Base-by-base conservation (phyloP, 2,113 vertebrate species). In the Oceanodroma tethys region DNA sequence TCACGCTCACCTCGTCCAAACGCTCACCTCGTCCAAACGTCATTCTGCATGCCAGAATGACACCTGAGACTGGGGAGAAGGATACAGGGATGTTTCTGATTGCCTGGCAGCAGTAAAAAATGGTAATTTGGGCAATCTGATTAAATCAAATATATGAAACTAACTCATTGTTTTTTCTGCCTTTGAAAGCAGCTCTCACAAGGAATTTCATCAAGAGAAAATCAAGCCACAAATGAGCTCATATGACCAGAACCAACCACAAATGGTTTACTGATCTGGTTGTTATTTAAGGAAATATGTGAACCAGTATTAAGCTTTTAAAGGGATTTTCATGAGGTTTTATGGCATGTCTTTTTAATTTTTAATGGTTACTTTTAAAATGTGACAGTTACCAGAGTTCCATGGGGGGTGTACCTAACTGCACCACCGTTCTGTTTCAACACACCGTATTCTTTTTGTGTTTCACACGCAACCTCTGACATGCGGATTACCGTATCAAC, bases 221-320 rank as follows among this genome's bases (percentile, higher is more conserved):
- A 22, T 95, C 65, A 92, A 96, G 58, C 66, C 88, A 91, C 91
- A 93, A 91, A 93, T 20, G 45, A 93, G 36, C 30, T 95, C 73
- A 19, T 60, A 59, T n/a, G 43, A 93, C 60, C 47, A 87, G 68
- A 94, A 48, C 7, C 2, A 94, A 80, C 93, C 91, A 36, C 89
- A 97, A 89, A 59, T 8, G 40, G 3, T 94, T 96, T 81, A 79
- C 48, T 89, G 48, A 38, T 84, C 40, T 79, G 63, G 36, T 38
- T 81, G 47, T 32, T 86, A 38, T 81, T 93, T 85, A 81, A 96
- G 86, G 56, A 95, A 84, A 50, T 56, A 67, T 23, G 15, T 82
- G 74, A 88, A 85, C 5, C 5, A 15, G 11, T 62, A 82, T 91
- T 85, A 90, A 79, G 66, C 58, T 94, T 90, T 94, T 70, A 88